Base-by-base conservation (phyloP, 2,888 invertebrate species). In the Tiliacea citrago region DNA sequence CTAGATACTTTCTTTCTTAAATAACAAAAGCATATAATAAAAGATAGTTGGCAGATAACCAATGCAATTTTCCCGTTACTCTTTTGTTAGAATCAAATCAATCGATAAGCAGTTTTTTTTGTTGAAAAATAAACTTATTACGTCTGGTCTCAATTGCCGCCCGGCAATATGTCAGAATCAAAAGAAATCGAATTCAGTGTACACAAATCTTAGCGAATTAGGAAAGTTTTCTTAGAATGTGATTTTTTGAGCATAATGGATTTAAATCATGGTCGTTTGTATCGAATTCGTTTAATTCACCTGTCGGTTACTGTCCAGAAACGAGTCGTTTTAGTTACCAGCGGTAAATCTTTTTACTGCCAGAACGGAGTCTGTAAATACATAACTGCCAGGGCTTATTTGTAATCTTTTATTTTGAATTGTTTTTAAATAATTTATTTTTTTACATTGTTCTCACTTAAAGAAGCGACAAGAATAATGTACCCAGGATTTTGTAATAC, bases 71-170 rank as follows among this genome's bases (percentile, higher is more conserved):
- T 45, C 58, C 58, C 24, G 55, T 45, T 77, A 51, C 57, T 58
- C 57, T 63, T 60, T 82, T 77, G 72, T 81, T 70, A 68, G n/a
- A 63, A 70, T 57, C 39, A 69, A 73, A 77, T 58, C 69, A 72
- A 53, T 69, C 47, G 45, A 55, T 66, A 39, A 60, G 29, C 24
- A 18, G 63, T 63, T 35, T 39, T 47, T 67, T 70, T 66, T 66
- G 61, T 67, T 9, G 9, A 58, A 55, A 68, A 65, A 49, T 24
- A 42, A 55, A 55, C 72, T 57, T 69, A 9, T 68, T 57, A 57
- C n/a, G 47, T 66, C 24, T 72, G 47, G 60, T 66, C 69, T 57
- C 51, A 51, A 68, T 81, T 66, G 66, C 18, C 16, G n/a, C n/a
- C 35, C 21, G 24, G 61, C 39, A 21, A 57, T 57, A 61, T 75